Conservation (phyloP, 2,888 invertebrate genomes). For the Melinaea menophilus region DNA sequence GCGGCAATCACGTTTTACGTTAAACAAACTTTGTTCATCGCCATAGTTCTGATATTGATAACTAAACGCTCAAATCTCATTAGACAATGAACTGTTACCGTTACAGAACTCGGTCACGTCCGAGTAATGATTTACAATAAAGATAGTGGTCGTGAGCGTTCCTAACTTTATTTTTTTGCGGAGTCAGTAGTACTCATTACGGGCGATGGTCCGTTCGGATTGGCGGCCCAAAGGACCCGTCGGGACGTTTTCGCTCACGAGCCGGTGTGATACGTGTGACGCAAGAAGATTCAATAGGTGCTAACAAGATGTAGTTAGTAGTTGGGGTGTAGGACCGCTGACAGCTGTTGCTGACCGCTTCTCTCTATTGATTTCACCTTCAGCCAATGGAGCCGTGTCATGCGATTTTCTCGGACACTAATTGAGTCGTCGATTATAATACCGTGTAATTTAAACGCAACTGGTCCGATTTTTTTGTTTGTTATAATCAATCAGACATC, state of each 20-base stretch:
- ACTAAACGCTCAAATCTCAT: constrained; percentile 31
- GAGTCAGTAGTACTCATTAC: constrained; percentile 52
- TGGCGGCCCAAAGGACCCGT: constrained; percentile 56
- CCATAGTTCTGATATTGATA: constrained; percentile 16
- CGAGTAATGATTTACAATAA: constrained; percentile 54
- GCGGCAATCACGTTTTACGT: constrained; percentile 20
- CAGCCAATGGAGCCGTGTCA: constrained; percentile 50
- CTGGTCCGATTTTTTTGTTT: constrained; percentile 29
- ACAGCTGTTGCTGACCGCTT: constrained; percentile 42
- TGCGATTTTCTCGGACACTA: constrained; percentile 45
- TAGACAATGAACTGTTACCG: constrained; percentile 38
- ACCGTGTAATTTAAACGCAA: constrained; percentile 22
- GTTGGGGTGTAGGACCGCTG: constrained; percentile 16
- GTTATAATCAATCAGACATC: constrained; percentile 28
- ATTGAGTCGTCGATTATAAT: constrained; percentile 40
- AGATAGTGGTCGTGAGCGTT: constrained; percentile 50
- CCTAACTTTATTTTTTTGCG: constrained; percentile 45
- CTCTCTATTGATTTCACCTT: constrained; percentile 58
- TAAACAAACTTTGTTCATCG: constrained; percentile 21
- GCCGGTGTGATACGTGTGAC: constrained; percentile 51
- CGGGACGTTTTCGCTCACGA: constrained; percentile 52
- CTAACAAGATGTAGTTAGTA: constrained; percentile 60
- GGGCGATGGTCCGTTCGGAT: constrained; percentile 50
- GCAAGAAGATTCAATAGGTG: constrained; percentile 55
- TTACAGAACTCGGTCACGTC: constrained; percentile 46